phyloP scores from a whole-genome alignment of 2,797 vertebrate species.

The Rhinatrema bivittatum region DNA sequence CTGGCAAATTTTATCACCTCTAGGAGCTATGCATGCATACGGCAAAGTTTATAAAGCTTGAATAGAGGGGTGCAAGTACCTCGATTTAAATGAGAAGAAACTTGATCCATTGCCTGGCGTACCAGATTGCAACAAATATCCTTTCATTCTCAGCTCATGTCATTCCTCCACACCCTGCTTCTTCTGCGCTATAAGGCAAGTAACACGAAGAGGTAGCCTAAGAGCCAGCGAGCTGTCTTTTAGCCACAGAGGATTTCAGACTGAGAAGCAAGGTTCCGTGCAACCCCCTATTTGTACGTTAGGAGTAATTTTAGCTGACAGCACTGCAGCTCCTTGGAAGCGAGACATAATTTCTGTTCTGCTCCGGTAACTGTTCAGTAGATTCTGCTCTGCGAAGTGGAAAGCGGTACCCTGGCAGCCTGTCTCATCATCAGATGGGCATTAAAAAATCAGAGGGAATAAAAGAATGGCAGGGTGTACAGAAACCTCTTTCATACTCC shows the following conservation, averaged over 20 bases:
- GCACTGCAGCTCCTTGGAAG: conserved; percentile 1
- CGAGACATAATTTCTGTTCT: conserved; percentile 28
- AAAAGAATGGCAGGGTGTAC: conserved; percentile 8
- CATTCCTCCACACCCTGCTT: conserved; percentile 19
- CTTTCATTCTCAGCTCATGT: conserved; percentile 16
- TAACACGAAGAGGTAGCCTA: conserved; percentile 1
- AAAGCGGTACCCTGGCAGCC: conserved; percentile 17
- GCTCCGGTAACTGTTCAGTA: conserved; percentile 33
- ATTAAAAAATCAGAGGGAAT: neutral
- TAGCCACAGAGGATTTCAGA: conserved; percentile 22
- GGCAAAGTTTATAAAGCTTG: conserved; percentile 6
- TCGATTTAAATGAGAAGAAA: conserved; percentile 39
- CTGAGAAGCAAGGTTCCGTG: neutral
- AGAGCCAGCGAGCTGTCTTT: conserved; percentile 13
- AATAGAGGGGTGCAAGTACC: conserved; percentile 36
- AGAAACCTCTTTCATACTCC: conserved; percentile 24
- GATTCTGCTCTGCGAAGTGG: conserved; percentile 29
- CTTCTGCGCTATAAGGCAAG: conserved; percentile 9
- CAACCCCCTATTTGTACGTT: conserved; percentile 11
- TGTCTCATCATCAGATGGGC: conserved; percentile 1
- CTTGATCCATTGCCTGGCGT: conserved; percentile 41
- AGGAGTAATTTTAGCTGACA: conserved; percentile 21
- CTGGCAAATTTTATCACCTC: too few species aligned
- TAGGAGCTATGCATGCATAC: conserved; percentile 5
- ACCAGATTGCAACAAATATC: conserved; percentile 35